Evolutionary conservation across 2,888 invertebrate species (phyloP), one percentile per base, ranked within the genome.

Genomic region (Ptilodon capucinus): DNA sequence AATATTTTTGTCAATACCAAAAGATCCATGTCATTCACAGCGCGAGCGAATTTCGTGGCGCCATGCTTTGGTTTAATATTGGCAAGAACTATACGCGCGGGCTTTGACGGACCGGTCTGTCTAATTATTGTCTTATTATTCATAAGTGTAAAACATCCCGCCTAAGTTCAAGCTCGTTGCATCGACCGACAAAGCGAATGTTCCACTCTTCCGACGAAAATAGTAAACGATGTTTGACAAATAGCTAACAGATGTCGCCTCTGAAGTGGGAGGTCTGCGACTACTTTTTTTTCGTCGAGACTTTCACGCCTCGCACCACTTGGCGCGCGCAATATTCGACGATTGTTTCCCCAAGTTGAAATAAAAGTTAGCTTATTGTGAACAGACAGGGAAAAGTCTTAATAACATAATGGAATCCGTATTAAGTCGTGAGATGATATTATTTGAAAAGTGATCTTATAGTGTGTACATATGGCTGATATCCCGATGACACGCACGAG

Each of bases 221-320:
- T 86, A 88, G 82, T 83, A 81, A 83, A 79, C 77, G 81, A 81
- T 82, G 84, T 86, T 86, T 87, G 88, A 89, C 87, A 88, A 88
- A 88, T 87, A 83, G 84, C 75, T 68, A 79, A 76, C 89, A 88
- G 86, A 87, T 88, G 87, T 79, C 81, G 76, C 71, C 61, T 54
- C 61, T 59, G 60, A 54, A 57, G 68, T 66, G 73, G 68, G 71
- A 63, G 67, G 71, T 59, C 62, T 51, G 41, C 51, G 43, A 46
- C 52, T 61, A 19, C 68, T 76, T 73, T 73, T 71, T 68, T 64
- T 58, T n/a, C n/a, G n/a, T n/a, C 34, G 30, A 36, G 42, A 41
- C 34, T 46, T 50, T 54, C 47, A 42, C 53, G 52, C 46, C 48
- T 60, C 54, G 43, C 42, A 54, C 43, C 56, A 63, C 63, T 63